Base-by-base conservation (phyloP, 2,888 invertebrate species). In the Dimorphilus gyrociliatus region DNA sequence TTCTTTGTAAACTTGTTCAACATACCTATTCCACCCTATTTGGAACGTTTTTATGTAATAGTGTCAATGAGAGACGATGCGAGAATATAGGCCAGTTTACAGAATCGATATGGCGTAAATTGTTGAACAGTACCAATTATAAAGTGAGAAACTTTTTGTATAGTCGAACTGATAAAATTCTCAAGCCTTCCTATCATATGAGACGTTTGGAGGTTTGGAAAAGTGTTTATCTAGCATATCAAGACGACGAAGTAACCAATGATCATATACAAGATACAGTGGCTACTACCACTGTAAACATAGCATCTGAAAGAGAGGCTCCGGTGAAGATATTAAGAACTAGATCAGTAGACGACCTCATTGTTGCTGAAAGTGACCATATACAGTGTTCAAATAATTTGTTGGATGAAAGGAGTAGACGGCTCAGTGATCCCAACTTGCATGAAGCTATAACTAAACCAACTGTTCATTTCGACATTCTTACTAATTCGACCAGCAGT, bases 11-110 rank as follows among this genome's bases (percentile, higher is more conserved):
- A 69, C 68, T 94, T 51, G 84, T 79, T 2, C 85, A 88, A 44
- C 94, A 94, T 67, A 78, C 80, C 29, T 85, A 90, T 65, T 88
- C 92, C 37, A 84, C 86, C 64, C 72, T 94, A 55, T 94, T 88
- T 68, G 92, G 92, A 45, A 90, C 88, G 46, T 94, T 94, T 70
- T 71, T 92, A 44, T 86, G 82, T 66, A 90, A 92, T 45, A 58
- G 46, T n/a, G 44, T 41, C 15, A 43, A 38, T 16, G 58, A 61
- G 35, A 41, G 63, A 29, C 38, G 44, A 4, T 23, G 33, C 3
- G 40, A 47, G 12, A 38, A 44, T 17, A 35, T 60, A 6, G 37
- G 43, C 8, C 39, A 48, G 16, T 45, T 50, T 33, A 60, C 70
- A 73, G 72, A 82, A 56, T 79, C 81, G 13, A 79, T 88, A 32